phyloP scores from a whole-genome alignment of 2,797 vertebrate species.

The Muscicapa striata region DNA sequence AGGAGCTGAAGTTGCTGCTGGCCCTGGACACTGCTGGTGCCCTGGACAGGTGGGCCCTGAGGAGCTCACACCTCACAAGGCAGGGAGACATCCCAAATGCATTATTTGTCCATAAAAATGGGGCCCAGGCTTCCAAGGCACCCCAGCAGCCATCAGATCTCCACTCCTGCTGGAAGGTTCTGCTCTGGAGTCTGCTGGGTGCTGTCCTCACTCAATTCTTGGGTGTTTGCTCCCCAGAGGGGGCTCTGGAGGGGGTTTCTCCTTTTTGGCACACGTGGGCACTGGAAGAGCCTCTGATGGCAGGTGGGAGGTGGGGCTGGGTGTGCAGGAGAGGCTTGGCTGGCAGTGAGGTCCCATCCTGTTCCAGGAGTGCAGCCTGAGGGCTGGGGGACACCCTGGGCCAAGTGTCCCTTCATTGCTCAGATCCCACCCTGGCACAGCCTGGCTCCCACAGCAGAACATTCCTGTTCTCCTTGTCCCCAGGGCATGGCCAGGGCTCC shows the following conservation, averaged over 20 bases:
- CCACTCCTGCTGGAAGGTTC: neutral
- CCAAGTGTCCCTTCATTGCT: fast-evolving
- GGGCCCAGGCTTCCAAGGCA: neutral
- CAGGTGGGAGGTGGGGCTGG: neutral
- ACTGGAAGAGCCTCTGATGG: fast-evolving
- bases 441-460: neutral
- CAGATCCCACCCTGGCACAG: fast-evolving
- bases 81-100: neutral
- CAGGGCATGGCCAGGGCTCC: fast-evolving
- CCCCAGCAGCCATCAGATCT: neutral
- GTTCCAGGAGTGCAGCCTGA: fast-evolving
- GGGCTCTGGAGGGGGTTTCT: neutral
- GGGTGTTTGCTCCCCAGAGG: neutral
- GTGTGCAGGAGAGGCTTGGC: too few species aligned
- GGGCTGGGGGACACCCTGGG: neutral
- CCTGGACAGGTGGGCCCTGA: neutral
- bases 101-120: neutral
- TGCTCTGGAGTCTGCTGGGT: neutral
- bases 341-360: neutral
- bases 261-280: neutral
- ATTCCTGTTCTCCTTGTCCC: neutral
- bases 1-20: neutral
- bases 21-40: neutral
- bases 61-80: neutral
- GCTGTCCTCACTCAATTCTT: neutral